Base-by-base conservation (phyloP, 2,113 vertebrate genomes). In the Clarias gariepinus region DNA sequence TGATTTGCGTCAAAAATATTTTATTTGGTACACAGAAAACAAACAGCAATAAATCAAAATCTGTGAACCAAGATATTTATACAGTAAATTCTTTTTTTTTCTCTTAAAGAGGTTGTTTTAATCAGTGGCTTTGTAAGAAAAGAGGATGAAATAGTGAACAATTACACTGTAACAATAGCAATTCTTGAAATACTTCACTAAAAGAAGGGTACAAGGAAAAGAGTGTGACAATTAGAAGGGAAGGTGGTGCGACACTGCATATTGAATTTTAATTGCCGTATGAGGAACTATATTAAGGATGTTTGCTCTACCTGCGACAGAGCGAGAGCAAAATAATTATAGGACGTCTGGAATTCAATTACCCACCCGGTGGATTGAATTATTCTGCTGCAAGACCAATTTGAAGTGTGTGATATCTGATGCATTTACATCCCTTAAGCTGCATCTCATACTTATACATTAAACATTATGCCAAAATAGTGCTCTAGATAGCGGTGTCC, bases 131-230 rank as follows among this genome's bases (percentile, higher is more conserved):
- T 33, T 30, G 15, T 13, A 58, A 30, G 41, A 68, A 66, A 82
- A 78, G 1, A 1, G 28, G 8, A 4, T 58, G 15, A 61, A 33
- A 80, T 18, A 21, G 28, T 93, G 93, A 93, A 93, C 92, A 95
- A 95, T 95, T 95, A 95, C 91, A 89, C 66, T 88, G 92, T 93
- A 93, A 91, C 61, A 81, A 68, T 30, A 90, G 91, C 94, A 94
- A 93, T 94, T 95, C 90, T 88, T 95, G 90, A 93, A 93, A 90
- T 90, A 86, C 88, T 86, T 82, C 30, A 79, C 63, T 63, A 80
- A 80, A 41, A 86, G 87, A 53, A 81, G 8, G 61, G 76, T 64
- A 79, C 53, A 53, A 74, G 86, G 47, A 73, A 82, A 82, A 89
- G 86, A 90, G 89, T 89, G 88, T 25, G 89, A 91, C 93, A 94